Percentiles rank a stretch among this genome's conserved stretches.
These are phyloP conservation scores for Paguma larvata DNA, from an alignment of 2,797 vertebrate genomes.

Conservation along the genomic window DNA sequence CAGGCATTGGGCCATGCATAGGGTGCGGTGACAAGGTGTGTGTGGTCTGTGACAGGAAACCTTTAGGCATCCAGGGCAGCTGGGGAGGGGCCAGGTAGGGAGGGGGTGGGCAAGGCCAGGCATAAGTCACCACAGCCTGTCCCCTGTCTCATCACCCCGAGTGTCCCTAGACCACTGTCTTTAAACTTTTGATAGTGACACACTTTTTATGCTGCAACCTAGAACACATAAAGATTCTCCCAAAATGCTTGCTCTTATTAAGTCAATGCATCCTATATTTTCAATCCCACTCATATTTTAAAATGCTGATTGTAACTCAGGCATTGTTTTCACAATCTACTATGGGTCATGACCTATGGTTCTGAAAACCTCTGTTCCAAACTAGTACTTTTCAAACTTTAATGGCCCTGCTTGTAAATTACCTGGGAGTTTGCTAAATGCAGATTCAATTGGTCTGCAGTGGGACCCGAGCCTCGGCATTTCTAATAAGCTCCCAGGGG, in stretches of 20 bases:
- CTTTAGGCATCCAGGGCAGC: background rate
- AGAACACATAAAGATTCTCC: background rate
- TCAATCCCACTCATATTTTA: background rate
- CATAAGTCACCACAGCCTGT: background rate
- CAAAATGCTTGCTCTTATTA: background rate
- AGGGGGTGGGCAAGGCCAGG: background rate
- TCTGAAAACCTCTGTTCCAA: slow-evolving; percentile 14
- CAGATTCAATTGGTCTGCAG: background rate
- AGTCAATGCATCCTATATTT: background rate
- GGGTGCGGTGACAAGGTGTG: slow-evolving; percentile 70
- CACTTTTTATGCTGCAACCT: background rate
- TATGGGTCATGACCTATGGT: background rate
- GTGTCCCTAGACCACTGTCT: background rate
- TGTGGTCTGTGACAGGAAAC: slow-evolving; percentile 64
- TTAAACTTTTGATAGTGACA: background rate
- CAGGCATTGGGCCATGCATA: slow-evolving; percentile 3
- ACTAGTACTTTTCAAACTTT: background rate
- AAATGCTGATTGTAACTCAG: background rate
- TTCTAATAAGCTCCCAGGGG: background rate
- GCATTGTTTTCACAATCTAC: background rate
- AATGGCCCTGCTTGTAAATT: background rate
- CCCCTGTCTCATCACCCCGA: background rate
- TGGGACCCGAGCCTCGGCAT: background rate
- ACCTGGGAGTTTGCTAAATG: background rate
- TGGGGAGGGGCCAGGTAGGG: background rate